Evolutionary conservation across 2,797 vertebrate genomes (phyloP).

Genomic region (Mormyrus proboscirostris): DNA sequence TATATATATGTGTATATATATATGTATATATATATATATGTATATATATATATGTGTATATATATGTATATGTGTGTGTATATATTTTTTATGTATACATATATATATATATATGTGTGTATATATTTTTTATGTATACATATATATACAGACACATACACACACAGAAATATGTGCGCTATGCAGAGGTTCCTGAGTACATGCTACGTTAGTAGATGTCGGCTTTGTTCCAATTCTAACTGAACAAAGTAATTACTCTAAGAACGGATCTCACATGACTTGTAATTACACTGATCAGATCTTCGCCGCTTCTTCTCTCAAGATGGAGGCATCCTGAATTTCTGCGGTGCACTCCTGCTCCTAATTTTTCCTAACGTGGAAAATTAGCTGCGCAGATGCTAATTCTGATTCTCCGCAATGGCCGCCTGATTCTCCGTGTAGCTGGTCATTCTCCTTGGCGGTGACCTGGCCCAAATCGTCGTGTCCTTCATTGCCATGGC

Average conservation of each 20-base stretch:
- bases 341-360: background rate
- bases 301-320: background rate
- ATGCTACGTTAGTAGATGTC: background rate
- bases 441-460: background rate
- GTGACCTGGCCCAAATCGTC: background rate
- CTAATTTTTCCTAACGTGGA: background rate
- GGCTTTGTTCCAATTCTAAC: background rate
- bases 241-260: conserved; percentile 14
- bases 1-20: no score
- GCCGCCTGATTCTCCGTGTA: background rate
- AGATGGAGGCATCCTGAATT: background rate
- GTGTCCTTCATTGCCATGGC: no score
- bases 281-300: conserved; percentile 14
- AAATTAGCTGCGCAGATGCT: background rate
- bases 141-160: no score
- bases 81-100: no score
- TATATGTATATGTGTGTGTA: no score
- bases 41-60: no score
- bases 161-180: no score
- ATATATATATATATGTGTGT: no score
- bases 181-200: background rate
- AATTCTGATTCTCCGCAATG: background rate
- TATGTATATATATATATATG: no score
- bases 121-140: no score
- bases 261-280: background rate